Evolutionary conservation across 2,888 invertebrate genomes (phyloP).

Genomic region (Apodemia duryi): DNA sequence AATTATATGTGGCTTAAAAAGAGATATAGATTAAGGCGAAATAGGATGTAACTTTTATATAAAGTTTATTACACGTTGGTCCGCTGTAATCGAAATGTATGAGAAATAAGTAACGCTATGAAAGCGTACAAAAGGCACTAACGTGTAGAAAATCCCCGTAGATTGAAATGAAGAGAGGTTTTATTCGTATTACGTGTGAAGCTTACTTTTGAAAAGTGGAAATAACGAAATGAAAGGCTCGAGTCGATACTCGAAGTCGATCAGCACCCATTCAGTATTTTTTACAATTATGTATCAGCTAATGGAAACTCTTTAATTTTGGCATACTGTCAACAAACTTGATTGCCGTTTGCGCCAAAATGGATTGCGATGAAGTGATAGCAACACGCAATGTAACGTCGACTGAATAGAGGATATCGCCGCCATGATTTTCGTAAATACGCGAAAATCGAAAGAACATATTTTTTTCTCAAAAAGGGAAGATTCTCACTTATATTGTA

Average conservation of each 20-base stretch:
- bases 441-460: no score
- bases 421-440: no score
- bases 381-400: no score
- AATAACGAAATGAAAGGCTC: not conserved
- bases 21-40: not conserved
- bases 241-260: not conserved
- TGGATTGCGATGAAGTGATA: no score
- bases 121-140: not conserved
- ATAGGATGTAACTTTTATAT: no score
- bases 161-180: not conserved
- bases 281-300: not conserved
- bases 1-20: not conserved
- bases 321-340: no score
- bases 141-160: slow-evolving; percentile 1
- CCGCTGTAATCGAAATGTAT: not conserved
- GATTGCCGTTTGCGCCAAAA: no score
- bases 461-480: no score
- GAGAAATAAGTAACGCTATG: not conserved
- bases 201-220: not conserved
- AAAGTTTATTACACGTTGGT: not conserved
- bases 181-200: not conserved
- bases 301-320: not conserved
- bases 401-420: no score
- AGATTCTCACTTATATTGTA: no score
- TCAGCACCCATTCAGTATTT: not conserved